These are phyloP conservation scores for Panagrolaimus sp. DNA, from an alignment of 1,140 invertebrate species.

Conservation along the genomic window DNA sequence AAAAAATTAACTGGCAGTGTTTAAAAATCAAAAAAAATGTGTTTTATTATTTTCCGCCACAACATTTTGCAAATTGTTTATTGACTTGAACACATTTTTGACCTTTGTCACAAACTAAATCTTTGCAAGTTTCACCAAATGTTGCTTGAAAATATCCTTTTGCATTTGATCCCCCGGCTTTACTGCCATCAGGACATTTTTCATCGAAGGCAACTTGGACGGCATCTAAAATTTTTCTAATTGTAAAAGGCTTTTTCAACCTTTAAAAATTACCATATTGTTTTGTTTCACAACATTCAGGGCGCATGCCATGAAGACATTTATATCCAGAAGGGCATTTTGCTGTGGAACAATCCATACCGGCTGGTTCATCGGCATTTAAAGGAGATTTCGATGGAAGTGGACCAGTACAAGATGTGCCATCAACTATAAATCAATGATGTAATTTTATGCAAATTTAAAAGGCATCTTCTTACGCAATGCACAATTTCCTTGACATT, in stretches of 20 bases:
- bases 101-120: constrained; percentile 8
- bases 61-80: constrained; percentile 22
- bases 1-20: too few relatives aligned
- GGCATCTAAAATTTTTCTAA: too few relatives aligned
- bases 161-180: not conserved
- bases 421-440: not conserved
- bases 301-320: not conserved
- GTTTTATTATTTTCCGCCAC: too few relatives aligned
- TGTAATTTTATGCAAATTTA: not conserved
- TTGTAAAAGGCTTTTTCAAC: not conserved
- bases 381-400: not conserved
- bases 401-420: not conserved
- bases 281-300: not conserved
- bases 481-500: not conserved
- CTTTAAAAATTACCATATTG: too few relatives aligned
- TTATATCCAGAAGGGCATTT: constrained; percentile 16
- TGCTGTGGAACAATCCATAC: not conserved
- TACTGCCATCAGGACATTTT: constrained; percentile 21
- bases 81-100: constrained; percentile 21
- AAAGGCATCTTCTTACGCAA: not conserved
- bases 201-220: not conserved
- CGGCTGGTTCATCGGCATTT: not conserved
- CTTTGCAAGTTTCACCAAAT: not conserved
- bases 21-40: too few relatives aligned
- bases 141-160: constrained; percentile 10